Percentiles rank a stretch among this genome's conserved stretches.
Evolutionary conservation across 2,888 invertebrate genomes (phyloP).

Genomic region (Cheilosia urbana): DNA sequence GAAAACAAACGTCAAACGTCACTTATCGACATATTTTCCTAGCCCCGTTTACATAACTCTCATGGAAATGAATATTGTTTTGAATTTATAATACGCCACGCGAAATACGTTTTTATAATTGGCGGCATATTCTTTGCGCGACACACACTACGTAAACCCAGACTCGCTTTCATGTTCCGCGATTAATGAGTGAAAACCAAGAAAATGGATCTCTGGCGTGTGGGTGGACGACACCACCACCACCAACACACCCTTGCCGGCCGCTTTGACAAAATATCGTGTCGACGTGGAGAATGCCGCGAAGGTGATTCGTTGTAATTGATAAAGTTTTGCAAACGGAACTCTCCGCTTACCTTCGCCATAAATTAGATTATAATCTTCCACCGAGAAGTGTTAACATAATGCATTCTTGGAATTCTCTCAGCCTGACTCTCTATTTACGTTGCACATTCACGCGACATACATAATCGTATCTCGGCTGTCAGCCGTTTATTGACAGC

Average conservation of each 20-base stretch:
- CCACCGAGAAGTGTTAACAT: constrained; percentile 47
- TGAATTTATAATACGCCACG: constrained; percentile 51
- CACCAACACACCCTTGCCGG: constrained; percentile 39
- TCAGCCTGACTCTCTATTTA: constrained; percentile 60
- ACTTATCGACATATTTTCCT: constrained; percentile 38
- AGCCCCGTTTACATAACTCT: constrained; percentile 50
- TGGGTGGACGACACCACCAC: constrained; percentile 46
- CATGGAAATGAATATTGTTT: constrained; percentile 44
- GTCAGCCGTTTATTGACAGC: constrained; percentile 70
- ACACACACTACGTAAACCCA: background rate
- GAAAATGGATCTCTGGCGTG: constrained; percentile 37
- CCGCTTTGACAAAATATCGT: background rate
- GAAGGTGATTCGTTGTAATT: constrained; percentile 43
- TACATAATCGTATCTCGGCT: constrained; percentile 60
- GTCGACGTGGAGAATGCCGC: constrained; percentile 32
- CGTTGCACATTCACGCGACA: constrained; percentile 59
- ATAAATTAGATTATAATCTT: constrained; percentile 68
- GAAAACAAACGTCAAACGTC: constrained; percentile 45
- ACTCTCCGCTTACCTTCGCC: constrained; percentile 60
- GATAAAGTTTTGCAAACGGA: constrained; percentile 48
- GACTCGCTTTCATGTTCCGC: constrained; percentile 58
- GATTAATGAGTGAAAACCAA: constrained; percentile 46
- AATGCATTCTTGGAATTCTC: constrained; percentile 63
- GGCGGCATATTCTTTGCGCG: constrained; percentile 60
- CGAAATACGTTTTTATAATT: constrained; percentile 56